phyloP scores from a whole-genome alignment of 1,140 invertebrate species.

The Aethina tumida region DNA sequence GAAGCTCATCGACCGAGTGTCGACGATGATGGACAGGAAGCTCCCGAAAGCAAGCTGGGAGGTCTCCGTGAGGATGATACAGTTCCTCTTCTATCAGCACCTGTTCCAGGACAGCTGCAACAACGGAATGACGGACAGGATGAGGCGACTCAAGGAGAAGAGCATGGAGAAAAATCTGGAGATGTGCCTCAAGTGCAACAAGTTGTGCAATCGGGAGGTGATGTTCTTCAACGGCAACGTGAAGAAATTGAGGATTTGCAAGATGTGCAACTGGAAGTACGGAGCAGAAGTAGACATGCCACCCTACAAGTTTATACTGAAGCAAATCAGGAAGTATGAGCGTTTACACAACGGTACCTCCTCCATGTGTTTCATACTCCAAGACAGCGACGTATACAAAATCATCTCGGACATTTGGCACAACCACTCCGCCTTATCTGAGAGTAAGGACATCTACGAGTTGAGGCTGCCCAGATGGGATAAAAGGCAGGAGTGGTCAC shows the following conservation, averaged over 20 bases:
- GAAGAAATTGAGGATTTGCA: slow-evolving; percentile 39
- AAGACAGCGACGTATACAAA: slow-evolving; percentile 52
- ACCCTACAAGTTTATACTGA: slow-evolving; percentile 49
- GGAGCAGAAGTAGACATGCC: slow-evolving; percentile 43
- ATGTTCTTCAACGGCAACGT: slow-evolving; percentile 38
- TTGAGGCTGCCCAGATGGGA: slow-evolving; percentile 47
- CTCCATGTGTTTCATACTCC: slow-evolving; percentile 49
- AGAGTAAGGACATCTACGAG: slow-evolving; percentile 44
- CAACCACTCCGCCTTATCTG: slow-evolving; percentile 52
- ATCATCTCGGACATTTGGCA: slow-evolving; percentile 58
- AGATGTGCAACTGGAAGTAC: slow-evolving; percentile 42
- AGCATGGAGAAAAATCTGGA: slow-evolving; percentile 42
- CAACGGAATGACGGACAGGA: slow-evolving; percentile 39
- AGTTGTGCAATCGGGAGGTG: slow-evolving; percentile 40
- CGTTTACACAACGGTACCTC: slow-evolving; percentile 41
- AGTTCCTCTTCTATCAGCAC: too few species aligned
- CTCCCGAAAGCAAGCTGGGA: slow-evolving; percentile 40
- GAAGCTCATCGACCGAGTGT: slow-evolving; percentile 49
- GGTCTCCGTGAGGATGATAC: too few species aligned
- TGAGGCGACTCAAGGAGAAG: slow-evolving; percentile 38
- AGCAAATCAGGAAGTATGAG: slow-evolving; percentile 49
- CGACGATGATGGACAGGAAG: slow-evolving; percentile 43
- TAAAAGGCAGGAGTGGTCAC: slow-evolving; percentile 50
- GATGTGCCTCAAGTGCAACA: slow-evolving; percentile 43
- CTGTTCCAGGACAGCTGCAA: slow-evolving; percentile 45